phyloP scores from a whole-genome alignment of 1,140 invertebrate genomes.

The Plodia interpunctella region DNA sequence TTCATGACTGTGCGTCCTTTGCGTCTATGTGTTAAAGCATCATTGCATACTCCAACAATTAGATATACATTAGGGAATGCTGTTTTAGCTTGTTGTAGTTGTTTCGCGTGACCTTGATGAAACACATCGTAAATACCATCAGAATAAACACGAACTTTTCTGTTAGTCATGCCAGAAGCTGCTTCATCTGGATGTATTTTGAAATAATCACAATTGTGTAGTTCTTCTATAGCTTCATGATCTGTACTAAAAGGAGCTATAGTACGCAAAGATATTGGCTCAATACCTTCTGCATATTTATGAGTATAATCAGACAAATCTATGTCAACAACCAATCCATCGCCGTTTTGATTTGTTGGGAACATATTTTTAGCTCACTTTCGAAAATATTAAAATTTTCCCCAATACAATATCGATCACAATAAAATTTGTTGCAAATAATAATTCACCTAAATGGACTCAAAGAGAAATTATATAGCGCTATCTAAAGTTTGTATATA shows the following conservation, averaged over 20 bases:
- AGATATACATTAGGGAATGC: constrained; percentile 98
- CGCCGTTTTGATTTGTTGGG: neutral
- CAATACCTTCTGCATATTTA: neutral
- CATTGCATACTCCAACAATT: constrained; percentile 98
- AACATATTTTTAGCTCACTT: neutral
- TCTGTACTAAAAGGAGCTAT: constrained; percentile 95
- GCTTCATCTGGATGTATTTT: constrained; percentile 93
- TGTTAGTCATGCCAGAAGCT: constrained; percentile 83
- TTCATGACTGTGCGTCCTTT: constrained; percentile 99
- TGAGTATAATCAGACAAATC: neutral
- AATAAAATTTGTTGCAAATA: too few relatives aligned
- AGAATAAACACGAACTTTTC: constrained; percentile 94
- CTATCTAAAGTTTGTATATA: too few relatives aligned
- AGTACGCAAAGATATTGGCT: constrained; percentile 81
- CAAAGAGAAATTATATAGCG: too few relatives aligned
- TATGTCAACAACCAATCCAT: neutral
- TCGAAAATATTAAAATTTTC: too few relatives aligned
- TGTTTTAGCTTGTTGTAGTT: constrained; percentile 98
- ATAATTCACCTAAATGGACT: too few relatives aligned
- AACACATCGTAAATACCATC: constrained; percentile 99
- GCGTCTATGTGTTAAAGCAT: constrained; percentile 90
- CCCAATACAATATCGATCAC: neutral
- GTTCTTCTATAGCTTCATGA: constrained; percentile 85
- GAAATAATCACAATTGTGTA: constrained; percentile 90
- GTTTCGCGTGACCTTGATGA: constrained; percentile 98